Evolutionary conservation across 2,797 vertebrate species (phyloP).

Genomic region (Arctocebus calabarensis): DNA sequence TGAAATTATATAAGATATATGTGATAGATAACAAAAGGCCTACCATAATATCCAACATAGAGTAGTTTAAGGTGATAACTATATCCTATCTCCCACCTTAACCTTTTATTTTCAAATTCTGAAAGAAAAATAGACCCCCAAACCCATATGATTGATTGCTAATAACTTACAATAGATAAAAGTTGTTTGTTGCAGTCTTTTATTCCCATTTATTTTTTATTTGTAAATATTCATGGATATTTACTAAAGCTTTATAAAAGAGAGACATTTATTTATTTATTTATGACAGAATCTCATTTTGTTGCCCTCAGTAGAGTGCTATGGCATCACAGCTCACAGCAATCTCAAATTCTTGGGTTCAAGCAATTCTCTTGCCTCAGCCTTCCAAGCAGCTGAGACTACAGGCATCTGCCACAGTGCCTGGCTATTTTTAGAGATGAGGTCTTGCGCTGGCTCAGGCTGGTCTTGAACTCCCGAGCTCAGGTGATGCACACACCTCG

Average conservation of each 20-base stretch:
- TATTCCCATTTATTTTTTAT: neutral
- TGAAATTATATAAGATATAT: neutral
- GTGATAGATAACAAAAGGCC: neutral
- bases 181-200: neutral
- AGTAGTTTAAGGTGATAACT: neutral
- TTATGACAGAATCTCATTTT: neutral
- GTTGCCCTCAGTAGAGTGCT: neutral
- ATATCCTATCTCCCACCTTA: constrained; percentile 29
- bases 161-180: constrained; percentile 48
- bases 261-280: neutral
- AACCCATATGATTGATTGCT: neutral
- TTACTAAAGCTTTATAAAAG: constrained; percentile 30
- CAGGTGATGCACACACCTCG: too few relatives aligned
- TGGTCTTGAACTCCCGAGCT: too few relatives aligned
- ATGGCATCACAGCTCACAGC: neutral
- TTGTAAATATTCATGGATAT: neutral
- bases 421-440: too few relatives aligned
- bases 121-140: constrained; percentile 1
- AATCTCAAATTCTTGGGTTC: neutral
- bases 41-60: neutral
- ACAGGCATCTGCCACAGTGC: too few relatives aligned
- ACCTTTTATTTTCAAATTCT: constrained; percentile 1
- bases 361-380: neutral
- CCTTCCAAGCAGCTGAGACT: too few relatives aligned
- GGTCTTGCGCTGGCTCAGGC: too few relatives aligned